These are phyloP conservation scores for Myoxocephalus aenaeus DNA, from an alignment of 2,797 vertebrate species.

Conservation along the genomic window DNA sequence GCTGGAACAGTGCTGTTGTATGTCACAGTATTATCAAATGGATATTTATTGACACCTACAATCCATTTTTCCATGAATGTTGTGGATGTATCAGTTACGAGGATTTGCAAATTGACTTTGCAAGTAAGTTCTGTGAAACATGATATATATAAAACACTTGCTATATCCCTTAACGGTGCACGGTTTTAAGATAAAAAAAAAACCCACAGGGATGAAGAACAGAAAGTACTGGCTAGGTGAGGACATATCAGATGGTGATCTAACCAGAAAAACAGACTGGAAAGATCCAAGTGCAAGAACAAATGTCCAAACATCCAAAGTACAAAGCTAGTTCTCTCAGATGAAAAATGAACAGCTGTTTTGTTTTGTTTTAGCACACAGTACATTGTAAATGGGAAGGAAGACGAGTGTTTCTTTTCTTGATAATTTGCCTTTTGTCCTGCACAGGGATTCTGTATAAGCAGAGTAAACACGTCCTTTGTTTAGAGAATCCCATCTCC, in stretches of 20 bases:
- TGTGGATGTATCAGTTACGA: too few species aligned
- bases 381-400: not conserved
- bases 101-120: not conserved
- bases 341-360: constrained; percentile 22
- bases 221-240: constrained; percentile 8
- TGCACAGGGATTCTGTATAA: constrained; percentile 21
- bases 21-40: not conserved
- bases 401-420: constrained; percentile 12
- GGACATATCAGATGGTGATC: not conserved
- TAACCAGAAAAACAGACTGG: constrained; percentile 1
- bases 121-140: not conserved
- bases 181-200: constrained; percentile 6
- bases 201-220: not conserved
- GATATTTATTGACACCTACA: not conserved
- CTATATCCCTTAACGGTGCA: not conserved
- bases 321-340: not conserved
- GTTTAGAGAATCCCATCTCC: constrained; percentile 29
- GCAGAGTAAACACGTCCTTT: constrained; percentile 39
- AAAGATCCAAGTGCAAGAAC: constrained; percentile 13
- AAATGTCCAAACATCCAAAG: not conserved
- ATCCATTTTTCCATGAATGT: too few species aligned
- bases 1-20: not conserved
- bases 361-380: constrained; percentile 5
- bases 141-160: not conserved
- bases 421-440: constrained; percentile 14